Conservation (phyloP, 2,113 vertebrate genomes). For the Semnornis frantzii region DNA sequence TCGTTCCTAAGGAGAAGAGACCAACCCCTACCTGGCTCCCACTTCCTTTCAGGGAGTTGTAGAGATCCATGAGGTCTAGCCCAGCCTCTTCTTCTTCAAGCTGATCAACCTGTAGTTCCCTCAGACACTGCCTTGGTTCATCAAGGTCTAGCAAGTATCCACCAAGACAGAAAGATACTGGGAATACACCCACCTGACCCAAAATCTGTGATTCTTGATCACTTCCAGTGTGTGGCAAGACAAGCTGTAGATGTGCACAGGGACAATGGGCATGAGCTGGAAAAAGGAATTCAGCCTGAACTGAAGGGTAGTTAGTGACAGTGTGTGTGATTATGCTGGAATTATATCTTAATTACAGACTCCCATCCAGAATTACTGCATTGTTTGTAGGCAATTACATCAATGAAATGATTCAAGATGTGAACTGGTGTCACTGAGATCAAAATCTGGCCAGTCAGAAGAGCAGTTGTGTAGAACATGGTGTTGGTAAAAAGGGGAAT, state of each 20-base stretch:
- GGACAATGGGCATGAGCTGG: background rate
- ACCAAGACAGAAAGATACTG: background rate
- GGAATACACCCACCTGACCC: too few species aligned
- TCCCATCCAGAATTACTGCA: constrained; percentile 40
- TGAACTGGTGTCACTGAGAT: constrained; percentile 23
- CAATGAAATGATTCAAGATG: constrained; percentile 45
- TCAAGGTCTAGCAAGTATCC: background rate
- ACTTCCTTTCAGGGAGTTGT: too few species aligned
- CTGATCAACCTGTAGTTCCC: too few species aligned
- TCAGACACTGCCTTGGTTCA: background rate
- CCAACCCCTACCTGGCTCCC: too few species aligned
- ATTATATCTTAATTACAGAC: constrained; percentile 59
- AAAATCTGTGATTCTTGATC: background rate
- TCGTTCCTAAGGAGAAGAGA: too few species aligned
- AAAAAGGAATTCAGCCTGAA: background rate
- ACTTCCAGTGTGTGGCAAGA: background rate
- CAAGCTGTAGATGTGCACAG: background rate
- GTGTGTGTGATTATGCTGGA: constrained; percentile 31
- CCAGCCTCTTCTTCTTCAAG: too few species aligned
- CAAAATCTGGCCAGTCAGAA: background rate
- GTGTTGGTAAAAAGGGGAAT: background rate
- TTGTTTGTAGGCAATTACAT: constrained; percentile 48
- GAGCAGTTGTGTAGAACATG: background rate
- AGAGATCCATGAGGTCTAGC: too few species aligned
- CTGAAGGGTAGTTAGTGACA: background rate